phyloP scores from a whole-genome alignment of 2,113 vertebrate genomes.

The Tricholaema leucomelas region DNA sequence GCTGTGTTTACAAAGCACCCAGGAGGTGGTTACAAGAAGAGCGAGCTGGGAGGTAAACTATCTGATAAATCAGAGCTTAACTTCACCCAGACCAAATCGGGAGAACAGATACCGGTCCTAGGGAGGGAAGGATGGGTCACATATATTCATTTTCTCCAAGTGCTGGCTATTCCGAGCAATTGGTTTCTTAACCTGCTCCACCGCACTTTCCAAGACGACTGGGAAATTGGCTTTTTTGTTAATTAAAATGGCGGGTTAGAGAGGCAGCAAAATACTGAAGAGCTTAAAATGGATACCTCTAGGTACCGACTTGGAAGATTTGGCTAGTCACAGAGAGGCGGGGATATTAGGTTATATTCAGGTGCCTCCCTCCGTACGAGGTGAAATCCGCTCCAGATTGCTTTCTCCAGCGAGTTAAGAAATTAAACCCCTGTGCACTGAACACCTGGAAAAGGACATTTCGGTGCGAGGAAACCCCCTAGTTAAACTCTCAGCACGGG shows the following conservation, averaged over 20 bases:
- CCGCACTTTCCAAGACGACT: conserved; percentile 3
- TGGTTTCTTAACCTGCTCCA: conserved; percentile 43
- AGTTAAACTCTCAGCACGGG: not conserved
- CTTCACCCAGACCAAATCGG: conserved; percentile 2
- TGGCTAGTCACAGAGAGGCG: not conserved
- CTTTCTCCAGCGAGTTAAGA: not conserved
- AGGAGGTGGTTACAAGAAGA: conserved; percentile 67
- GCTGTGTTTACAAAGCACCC: conserved; percentile 75
- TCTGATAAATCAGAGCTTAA: conserved; percentile 70
- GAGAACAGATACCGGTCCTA: not conserved
- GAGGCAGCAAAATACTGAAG: not conserved
- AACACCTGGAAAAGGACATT: not conserved
- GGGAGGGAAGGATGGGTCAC: not conserved
- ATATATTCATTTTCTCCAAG: not conserved
- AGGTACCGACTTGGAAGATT: not conserved
- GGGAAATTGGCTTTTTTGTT: conserved; percentile 33
- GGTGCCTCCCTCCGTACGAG: not conserved
- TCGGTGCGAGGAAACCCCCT: not conserved
- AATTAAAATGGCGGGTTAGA: conserved; percentile 59
- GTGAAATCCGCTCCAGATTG: not conserved
- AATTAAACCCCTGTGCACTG: not conserved
- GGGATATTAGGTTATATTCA: not conserved
- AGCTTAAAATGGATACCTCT: conserved; percentile 47
- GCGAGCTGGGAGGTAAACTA: conserved; percentile 54
- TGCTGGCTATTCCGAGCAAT: conserved; percentile 3